Base-by-base conservation (phyloP, 1,140 invertebrate genomes). In the Drosophila orena region DNA sequence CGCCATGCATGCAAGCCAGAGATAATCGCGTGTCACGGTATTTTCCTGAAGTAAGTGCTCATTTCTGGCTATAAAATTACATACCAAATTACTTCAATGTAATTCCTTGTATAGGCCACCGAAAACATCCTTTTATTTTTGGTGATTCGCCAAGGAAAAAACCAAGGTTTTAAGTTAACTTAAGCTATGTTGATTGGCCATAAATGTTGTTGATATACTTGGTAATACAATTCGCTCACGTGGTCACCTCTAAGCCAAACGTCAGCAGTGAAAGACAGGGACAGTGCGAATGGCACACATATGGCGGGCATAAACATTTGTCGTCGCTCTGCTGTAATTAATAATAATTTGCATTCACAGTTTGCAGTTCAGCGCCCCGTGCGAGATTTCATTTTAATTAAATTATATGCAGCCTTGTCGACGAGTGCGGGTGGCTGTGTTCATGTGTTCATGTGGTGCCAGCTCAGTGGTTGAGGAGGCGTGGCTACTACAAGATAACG, bases 321-420 rank as follows among this genome's bases (percentile, higher is more conserved):
- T 70, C 65, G 68, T 57, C 53, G 52, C 68, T 57, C 24, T 70
- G 68, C 68, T 71, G 68, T 71, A 71, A 71, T 71, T 71, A 71
- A 71, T 71, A 71, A 71, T 71, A 71, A 71, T 71, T 71, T 71
- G 68, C 68, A 71, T 71, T 71, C 66, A 70, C 66, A 70, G 50
- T 70, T 70, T 70, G 68, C 64, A 70, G 65, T 70, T 70, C 68
- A 70, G 65, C 50, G 65, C 66, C 52, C 66, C 49, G 66, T 69
- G 66, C 27, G 68, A 70, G 68, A 65, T 68, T 68, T 68, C 64
- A 53, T 70, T 70, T 70, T 70, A 70, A 70, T 70, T 70, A 70
- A 70, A 70, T 70, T 70, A 70, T 70, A 52, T 70, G 68, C 52
- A 70, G 35, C 43, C 50, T 57, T 69, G 68, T 57, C 68, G 30